Evolutionary conservation across 1,140 invertebrate species (phyloP), one percentile per base, ranked within the genome.

Genomic region (Brachionus angularis): DNA sequence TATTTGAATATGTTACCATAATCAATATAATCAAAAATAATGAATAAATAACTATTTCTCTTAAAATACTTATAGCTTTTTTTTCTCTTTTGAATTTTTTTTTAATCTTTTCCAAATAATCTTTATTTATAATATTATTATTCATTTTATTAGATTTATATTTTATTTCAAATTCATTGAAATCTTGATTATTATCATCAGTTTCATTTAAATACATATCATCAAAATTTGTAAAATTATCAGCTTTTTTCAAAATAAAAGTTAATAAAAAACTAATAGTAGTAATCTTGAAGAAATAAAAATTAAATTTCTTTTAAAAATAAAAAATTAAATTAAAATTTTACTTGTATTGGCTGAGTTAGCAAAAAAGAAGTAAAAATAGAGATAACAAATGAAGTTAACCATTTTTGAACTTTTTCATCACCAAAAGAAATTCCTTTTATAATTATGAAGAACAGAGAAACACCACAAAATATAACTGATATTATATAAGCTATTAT

Each of bases 351-450:
- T 5, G 85, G 85, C 74, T 86, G 84, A 25, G 84, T 85, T 25
- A 86, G 73, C 58, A 86, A 79, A 10, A 85, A 76, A 0, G 84
- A 85, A 50, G 80, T 79, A 72, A 85, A 81, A 77, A 85, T 85
- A 2, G 84, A 85, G 2, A 85, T 77, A 47, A 85, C 61, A 72
- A 86, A 79, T 2, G 84, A 84, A 0, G 83, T 83, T 4, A 86
- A 80, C 85, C 85, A 86, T 75, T 85, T 83, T 49, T 80, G 79
- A 44, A 82, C 83, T 72, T 84, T 85, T 18, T 83, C 79, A 67
- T 85, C 84, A 33, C 83, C 82, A 76, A 86, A 86, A 72, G 76
- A 77, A 50, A 86, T 82, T 18, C 84, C 85, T 73, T 84, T 84
- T 34, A 83, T 82, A 74, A 82, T 84, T 5, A 85, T 79, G 75